Percentiles rank a stretch among this genome's conserved stretches.
Conservation (phyloP, 2,113 vertebrate genomes). For the Parotia lawesii region DNA sequence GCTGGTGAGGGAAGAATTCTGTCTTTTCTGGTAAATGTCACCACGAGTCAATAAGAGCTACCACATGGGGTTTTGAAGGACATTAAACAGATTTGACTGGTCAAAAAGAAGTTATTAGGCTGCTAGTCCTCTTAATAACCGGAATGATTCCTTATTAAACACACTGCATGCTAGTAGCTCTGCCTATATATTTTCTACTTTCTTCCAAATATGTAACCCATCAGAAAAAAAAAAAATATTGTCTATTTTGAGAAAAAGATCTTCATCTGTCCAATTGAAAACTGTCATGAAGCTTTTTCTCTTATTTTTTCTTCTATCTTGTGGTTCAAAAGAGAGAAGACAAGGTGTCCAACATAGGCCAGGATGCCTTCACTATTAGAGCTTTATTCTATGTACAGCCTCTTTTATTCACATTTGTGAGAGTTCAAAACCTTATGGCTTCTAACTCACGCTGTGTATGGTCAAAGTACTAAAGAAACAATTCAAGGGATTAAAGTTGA, state of each 20-base stretch:
- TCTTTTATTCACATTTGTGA: neutral
- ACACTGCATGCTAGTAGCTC: neutral
- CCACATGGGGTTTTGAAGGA: neutral
- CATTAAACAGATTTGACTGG: neutral
- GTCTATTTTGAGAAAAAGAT: neutral
- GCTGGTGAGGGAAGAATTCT: neutral
- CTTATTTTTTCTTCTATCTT: neutral
- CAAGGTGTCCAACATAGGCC: neutral
- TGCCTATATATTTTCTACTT: neutral
- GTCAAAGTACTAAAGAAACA: neutral
- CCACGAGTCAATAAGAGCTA: neutral
- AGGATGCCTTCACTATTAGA: neutral
- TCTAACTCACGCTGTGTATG: neutral
- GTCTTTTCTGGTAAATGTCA: neutral
- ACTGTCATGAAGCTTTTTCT: neutral
- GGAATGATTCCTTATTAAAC: neutral
- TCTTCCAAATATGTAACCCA: neutral
- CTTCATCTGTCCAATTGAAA: neutral
- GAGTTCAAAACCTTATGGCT: neutral
- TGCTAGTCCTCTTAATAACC: neutral
- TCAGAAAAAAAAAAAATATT: neutral
- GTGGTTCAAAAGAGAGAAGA: neutral
- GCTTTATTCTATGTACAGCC: neutral
- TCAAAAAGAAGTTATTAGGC: neutral
- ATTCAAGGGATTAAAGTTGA: neutral